phyloP scores from a whole-genome alignment of 2,113 vertebrate species.

The Clupea harengus region DNA sequence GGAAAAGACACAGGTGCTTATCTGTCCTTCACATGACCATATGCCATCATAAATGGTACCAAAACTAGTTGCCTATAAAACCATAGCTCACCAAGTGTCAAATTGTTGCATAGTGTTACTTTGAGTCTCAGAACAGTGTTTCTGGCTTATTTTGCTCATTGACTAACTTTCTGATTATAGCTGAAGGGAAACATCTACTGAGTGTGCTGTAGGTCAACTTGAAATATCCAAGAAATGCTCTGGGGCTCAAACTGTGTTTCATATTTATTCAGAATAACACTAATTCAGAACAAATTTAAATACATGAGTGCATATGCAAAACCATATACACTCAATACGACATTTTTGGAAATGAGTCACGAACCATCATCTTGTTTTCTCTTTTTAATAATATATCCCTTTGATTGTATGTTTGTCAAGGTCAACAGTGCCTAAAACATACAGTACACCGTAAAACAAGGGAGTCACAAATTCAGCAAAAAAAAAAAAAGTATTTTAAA shows the following conservation, averaged over 20 bases:
- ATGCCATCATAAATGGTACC: no score
- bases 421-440: constrained; percentile 27
- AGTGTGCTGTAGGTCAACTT: neutral
- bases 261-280: neutral
- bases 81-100: no score
- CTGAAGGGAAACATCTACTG: neutral
- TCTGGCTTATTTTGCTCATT: no score
- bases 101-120: no score
- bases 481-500: constrained; percentile 26
- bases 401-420: constrained; percentile 35
- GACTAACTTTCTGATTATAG: no score
- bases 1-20: no score
- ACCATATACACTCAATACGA: neutral
- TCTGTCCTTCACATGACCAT: no score
- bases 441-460: constrained; percentile 29
- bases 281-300: neutral
- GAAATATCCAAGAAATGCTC: no score
- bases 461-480: neutral
- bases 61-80: no score
- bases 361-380: neutral
- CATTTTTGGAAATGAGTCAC: neutral
- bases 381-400: constrained; percentile 21
- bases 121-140: no score
- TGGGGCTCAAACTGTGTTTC: neutral
- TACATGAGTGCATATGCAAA: neutral